Evolutionary conservation across 2,888 invertebrate genomes (phyloP).

Genomic region (Andricus curvator): DNA sequence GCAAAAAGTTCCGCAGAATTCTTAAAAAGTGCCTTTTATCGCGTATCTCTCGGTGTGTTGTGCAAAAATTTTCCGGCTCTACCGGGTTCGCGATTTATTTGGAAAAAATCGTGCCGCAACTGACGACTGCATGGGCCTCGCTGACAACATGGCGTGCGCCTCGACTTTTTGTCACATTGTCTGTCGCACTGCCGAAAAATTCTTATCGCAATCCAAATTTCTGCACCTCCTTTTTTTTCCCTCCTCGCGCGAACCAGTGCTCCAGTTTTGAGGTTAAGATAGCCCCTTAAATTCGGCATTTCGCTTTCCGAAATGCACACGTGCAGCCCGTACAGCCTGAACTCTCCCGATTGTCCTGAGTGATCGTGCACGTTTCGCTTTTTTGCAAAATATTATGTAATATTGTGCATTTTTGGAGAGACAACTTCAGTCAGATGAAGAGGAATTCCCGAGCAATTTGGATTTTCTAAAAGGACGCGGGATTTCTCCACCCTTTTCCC

Average conservation of each 20-base stretch:
- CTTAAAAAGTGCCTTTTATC: neutral
- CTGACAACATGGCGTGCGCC: conserved; percentile 82
- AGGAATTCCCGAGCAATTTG: neutral
- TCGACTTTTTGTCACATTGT: conserved; percentile 71
- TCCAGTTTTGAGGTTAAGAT: neutral
- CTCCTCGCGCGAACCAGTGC: neutral
- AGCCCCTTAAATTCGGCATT: conserved; percentile 42
- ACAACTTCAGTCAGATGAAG: neutral
- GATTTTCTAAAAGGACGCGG: neutral
- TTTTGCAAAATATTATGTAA: conserved; percentile 33
- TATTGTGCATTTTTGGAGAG: neutral
- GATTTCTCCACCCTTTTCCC: neutral
- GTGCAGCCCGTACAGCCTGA: neutral
- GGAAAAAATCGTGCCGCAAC: conserved; percentile 57
- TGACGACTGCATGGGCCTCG: conserved; percentile 67
- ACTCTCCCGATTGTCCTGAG: neutral
- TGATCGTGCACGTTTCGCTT: conserved; percentile 15
- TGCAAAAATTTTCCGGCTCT: conserved; percentile 24
- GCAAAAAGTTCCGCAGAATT: conserved; percentile 42
- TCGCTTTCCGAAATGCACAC: neutral
- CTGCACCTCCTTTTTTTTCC: no score
- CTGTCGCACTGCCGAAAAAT: conserved; percentile 19
- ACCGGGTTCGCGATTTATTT: conserved; percentile 43
- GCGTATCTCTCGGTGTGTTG: neutral
- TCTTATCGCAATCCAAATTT: neutral